These are phyloP conservation scores for Aporophyla lueneburgensis DNA, from an alignment of 2,888 invertebrate genomes.

Conservation along the genomic window DNA sequence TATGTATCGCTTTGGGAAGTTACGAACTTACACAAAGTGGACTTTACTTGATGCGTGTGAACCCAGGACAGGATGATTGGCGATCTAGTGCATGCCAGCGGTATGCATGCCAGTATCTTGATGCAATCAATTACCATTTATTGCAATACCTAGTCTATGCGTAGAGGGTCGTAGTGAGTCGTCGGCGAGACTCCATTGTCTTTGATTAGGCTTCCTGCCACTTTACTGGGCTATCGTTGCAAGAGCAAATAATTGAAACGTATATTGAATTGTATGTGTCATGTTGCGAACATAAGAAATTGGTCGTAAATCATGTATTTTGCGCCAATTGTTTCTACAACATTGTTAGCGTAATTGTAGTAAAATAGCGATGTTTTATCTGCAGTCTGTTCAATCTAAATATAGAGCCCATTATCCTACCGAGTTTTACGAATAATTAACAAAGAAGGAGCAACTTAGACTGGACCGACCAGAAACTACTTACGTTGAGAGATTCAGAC, in stretches of 20 bases:
- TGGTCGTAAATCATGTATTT: slow-evolving; percentile 37
- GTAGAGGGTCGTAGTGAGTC: slow-evolving; percentile 52
- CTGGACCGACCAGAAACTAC: slow-evolving; percentile 82
- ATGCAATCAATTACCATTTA: slow-evolving; percentile 74
- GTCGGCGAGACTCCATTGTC: slow-evolving; percentile 66
- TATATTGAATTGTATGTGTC: slow-evolving; percentile 57
- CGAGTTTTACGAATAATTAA: slow-evolving; percentile 76
- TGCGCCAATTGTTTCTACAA: slow-evolving; percentile 9
- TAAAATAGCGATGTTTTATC: slow-evolving; percentile 21
- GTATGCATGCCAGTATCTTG: slow-evolving; percentile 71
- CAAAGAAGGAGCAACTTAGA: slow-evolving; percentile 80
- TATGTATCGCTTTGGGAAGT: background rate
- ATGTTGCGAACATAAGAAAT: slow-evolving; percentile 45
- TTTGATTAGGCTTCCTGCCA: slow-evolving; percentile 70
- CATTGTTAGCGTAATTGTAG: slow-evolving; percentile 2
- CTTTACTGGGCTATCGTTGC: slow-evolving; percentile 59
- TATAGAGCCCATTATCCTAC: slow-evolving; percentile 75
- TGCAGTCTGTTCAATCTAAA: slow-evolving; percentile 53
- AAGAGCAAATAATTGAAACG: slow-evolving; percentile 60
- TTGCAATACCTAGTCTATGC: slow-evolving; percentile 67
- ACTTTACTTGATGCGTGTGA: slow-evolving; percentile 45
- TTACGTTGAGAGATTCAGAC: slow-evolving; percentile 80
- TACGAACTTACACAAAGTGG: background rate
- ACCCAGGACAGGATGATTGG: slow-evolving; percentile 36
- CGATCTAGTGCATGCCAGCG: slow-evolving; percentile 44